Conservation (phyloP, 2,797 vertebrate species). For the Hyperoplus immaculatus region DNA sequence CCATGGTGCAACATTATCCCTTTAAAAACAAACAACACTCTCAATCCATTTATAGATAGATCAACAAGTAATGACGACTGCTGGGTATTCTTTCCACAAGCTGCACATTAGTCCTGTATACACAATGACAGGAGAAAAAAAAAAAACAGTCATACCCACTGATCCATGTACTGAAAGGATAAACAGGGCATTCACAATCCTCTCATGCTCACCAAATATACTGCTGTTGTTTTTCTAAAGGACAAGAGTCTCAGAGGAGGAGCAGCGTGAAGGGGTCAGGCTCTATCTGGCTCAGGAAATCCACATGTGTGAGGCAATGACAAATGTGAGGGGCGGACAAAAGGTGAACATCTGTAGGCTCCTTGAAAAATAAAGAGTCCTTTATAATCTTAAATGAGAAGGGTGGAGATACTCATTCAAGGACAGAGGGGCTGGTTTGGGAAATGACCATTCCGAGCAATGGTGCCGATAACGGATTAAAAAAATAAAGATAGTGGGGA, state of each 20-base stretch:
- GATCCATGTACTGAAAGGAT: slow-evolving; percentile 58
- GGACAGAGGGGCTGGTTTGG: slow-evolving; percentile 24
- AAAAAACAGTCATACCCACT: slow-evolving; percentile 63
- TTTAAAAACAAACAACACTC: slow-evolving; percentile 75
- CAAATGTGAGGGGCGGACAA: slow-evolving; percentile 33
- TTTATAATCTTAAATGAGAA: slow-evolving; percentile 32
- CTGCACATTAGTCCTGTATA: slow-evolving; percentile 64
- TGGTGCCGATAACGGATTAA: slow-evolving; percentile 34
- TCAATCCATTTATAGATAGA: slow-evolving; percentile 79
- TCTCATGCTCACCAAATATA: slow-evolving; percentile 72
- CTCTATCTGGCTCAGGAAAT: slow-evolving; percentile 73
- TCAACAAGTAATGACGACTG: slow-evolving; percentile 64
- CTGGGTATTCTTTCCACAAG: slow-evolving; percentile 63
- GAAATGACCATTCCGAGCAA: slow-evolving; percentile 48
- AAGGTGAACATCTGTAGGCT: slow-evolving; percentile 70
- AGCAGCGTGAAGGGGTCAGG: slow-evolving; percentile 61
- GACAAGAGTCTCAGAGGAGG: slow-evolving; percentile 78
- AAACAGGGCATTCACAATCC: slow-evolving; percentile 63
- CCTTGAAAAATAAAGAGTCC: slow-evolving; percentile 74
- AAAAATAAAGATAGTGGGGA: slow-evolving; percentile 2
- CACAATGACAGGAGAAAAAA: slow-evolving; percentile 60
- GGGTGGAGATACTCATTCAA: slow-evolving; percentile 30
- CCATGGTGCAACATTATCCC: slow-evolving; percentile 68
- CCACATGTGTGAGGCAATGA: slow-evolving; percentile 50
- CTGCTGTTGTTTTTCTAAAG: slow-evolving; percentile 39